Conservation (phyloP, 1,140 invertebrate genomes). For the Asbolus verrucosus region DNA sequence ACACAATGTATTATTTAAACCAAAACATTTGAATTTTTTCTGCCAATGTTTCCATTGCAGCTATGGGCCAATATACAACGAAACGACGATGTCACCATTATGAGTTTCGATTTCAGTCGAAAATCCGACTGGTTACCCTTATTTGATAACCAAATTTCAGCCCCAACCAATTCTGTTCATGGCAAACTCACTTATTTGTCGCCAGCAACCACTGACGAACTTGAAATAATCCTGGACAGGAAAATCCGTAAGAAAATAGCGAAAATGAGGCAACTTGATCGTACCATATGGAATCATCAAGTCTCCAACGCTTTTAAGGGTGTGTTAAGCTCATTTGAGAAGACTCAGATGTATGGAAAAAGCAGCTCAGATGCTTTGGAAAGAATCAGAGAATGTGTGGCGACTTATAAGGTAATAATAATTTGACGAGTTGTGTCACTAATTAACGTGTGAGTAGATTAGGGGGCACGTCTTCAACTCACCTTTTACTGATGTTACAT, state of each 20-base stretch:
- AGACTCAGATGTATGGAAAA: slow-evolving; percentile 1
- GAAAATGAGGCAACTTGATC: slow-evolving; percentile 53
- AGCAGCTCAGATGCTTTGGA: slow-evolving; percentile 20
- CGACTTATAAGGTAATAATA: slow-evolving; percentile 7
- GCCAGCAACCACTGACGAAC: slow-evolving; percentile 36
- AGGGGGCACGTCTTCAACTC: slow-evolving; percentile 43
- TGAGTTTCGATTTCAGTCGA: slow-evolving; percentile 56
- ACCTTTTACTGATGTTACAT: slow-evolving; percentile 38
- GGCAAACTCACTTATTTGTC: slow-evolving; percentile 53
- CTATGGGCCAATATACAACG: slow-evolving; percentile 59
- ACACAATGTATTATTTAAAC: slow-evolving; percentile 69
- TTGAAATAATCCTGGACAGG: slow-evolving; percentile 55
- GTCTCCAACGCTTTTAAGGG: slow-evolving; percentile 26
- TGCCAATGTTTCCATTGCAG: slow-evolving; percentile 43
- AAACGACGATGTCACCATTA: slow-evolving; percentile 48
- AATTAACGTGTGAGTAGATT: slow-evolving; percentile 33
- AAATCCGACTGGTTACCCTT: slow-evolving; percentile 57
- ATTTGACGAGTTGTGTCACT: neutral
- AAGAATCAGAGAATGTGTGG: neutral
- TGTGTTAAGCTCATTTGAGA: slow-evolving; percentile 14
- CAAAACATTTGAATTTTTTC: neutral
- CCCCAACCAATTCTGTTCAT: slow-evolving; percentile 57
- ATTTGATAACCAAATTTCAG: slow-evolving; percentile 52
- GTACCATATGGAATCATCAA: slow-evolving; percentile 56
- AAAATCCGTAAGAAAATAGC: slow-evolving; percentile 54